Evolutionary conservation across 2,797 vertebrate genomes (phyloP).

Genomic region (Chaenodraco wilsoni): DNA sequence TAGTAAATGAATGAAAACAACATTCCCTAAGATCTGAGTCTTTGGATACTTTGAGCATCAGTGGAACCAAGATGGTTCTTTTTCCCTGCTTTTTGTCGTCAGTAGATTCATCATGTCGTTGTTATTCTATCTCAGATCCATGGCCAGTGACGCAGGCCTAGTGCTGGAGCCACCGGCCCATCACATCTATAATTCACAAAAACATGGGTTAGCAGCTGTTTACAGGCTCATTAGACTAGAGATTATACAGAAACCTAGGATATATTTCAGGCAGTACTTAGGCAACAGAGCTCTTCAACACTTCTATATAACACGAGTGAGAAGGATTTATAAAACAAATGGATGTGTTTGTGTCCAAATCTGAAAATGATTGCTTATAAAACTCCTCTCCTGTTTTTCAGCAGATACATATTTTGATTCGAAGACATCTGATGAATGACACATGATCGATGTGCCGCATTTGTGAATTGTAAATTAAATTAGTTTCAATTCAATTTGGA

Average conservation of each 20-base stretch:
- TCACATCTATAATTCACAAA: conserved; percentile 70
- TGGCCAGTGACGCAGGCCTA: conserved; percentile 35
- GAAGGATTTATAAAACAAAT: not conserved
- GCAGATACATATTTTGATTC: conserved; percentile 13
- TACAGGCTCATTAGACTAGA: conserved; percentile 54
- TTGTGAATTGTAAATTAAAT: conserved; percentile 1
- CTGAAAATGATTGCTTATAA: not conserved
- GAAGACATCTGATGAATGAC: not conserved
- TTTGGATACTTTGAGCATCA: conserved; percentile 8
- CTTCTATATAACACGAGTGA: not conserved
- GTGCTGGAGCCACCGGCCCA: conserved; percentile 34
- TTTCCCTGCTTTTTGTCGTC: conserved; percentile 23
- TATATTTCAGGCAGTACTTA: conserved; percentile 20
- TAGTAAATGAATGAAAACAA: not conserved
- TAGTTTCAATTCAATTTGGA: conserved; percentile 9
- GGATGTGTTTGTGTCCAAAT: conserved; percentile 4
- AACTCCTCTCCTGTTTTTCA: not conserved
- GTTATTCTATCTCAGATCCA: conserved; percentile 35
- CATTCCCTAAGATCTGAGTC: conserved; percentile 7
- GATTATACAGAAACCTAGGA: conserved; percentile 40
- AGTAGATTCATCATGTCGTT: conserved; percentile 22
- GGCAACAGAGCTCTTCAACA: conserved; percentile 13
- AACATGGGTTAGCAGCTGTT: conserved; percentile 60
- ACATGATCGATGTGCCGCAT: not conserved
- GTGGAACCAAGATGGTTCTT: not conserved